Percentiles rank a stretch among this genome's conserved stretches.
Evolutionary conservation across 2,797 vertebrate genomes (phyloP).

Genomic region (Platalea minor): DNA sequence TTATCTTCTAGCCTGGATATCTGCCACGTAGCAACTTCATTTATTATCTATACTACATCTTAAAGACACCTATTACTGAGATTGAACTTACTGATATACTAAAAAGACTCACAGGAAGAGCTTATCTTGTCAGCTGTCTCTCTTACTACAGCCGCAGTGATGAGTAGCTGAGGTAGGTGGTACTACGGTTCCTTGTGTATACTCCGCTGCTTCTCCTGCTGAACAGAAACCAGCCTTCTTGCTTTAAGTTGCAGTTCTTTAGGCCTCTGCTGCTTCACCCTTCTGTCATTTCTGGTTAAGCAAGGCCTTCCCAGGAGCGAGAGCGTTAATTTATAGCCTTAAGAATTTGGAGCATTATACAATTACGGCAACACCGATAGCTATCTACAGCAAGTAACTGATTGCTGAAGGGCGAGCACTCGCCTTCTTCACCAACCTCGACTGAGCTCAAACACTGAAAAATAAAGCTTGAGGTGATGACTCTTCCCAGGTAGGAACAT

Average conservation of each 20-base stretch:
- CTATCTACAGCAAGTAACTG: neutral
- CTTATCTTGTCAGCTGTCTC: neutral
- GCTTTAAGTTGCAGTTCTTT: neutral
- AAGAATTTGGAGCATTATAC: neutral
- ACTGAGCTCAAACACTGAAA: neutral
- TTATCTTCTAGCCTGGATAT: neutral
- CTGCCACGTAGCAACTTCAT: neutral
- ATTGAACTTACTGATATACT: neutral
- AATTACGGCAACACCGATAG: neutral
- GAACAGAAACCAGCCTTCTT: neutral
- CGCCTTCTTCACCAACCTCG: neutral
- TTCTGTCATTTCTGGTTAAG: neutral
- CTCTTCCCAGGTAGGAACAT: neutral
- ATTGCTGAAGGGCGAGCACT: neutral
- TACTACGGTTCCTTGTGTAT: too few relatives aligned
- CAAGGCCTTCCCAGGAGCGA: neutral
- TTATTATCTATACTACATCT: neutral
- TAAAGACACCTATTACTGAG: neutral
- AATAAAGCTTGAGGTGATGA: neutral
- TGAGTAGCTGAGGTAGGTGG: neutral
- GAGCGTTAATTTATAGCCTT: neutral
- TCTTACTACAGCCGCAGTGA: neutral
- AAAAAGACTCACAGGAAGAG: neutral
- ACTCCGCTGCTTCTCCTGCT: neutral
- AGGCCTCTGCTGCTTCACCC: neutral